Base-by-base conservation (phyloP, 1,140 invertebrate genomes). In the Drosophila kanapiae region DNA sequence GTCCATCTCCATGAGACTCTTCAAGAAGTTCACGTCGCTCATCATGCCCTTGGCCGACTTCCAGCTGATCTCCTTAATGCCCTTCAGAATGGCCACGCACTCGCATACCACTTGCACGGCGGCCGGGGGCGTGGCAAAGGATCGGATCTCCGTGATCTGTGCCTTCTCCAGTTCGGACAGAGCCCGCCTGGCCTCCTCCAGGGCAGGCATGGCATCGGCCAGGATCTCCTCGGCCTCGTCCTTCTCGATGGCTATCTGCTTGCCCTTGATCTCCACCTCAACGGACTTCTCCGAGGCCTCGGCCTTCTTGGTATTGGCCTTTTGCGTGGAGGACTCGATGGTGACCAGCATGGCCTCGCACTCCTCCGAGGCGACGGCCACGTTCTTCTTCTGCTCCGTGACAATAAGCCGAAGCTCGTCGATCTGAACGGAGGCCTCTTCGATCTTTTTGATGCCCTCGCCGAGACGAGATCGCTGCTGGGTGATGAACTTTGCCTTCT, bases 31-130 rank as follows among this genome's bases (percentile, higher is more conserved):
- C 0, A 97, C 96, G 91, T 98, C 97, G 1, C 96, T 95, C 97
- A 98, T 98, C 95, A 98, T 96, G 13, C 94, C 96, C 88, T 97
- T 98, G 1, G 97, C 97, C 13, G 95, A 95, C 93, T 98, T 98
- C 97, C 97, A 98, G 42, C 95, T 96, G 0, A 98, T 95, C 51
- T 98, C 97, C 76, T 96, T 97, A 10, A 96, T 94, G 2, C 96
- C 96, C 75, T 95, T 94, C 18, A 98, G 94, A 57, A 98, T 97
- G 0, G 96, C 96, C 27, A 98, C 95, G 82, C 97, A 98, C 92
- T 98, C 97, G 82, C 97, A 97, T 0, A 98, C 96, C 2, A 96
- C 94, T 93, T 98, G 97, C 16, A 98, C 97, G 40, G 97, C 95
- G 78, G 97, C 96, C 0, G 97, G 97, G 0, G 97, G 97, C n/a